A percentile compares a stretch with the other conserved stretches of the same genome.
Conservation (phyloP, 2,888 invertebrate species). For the Acronicta aceris region DNA sequence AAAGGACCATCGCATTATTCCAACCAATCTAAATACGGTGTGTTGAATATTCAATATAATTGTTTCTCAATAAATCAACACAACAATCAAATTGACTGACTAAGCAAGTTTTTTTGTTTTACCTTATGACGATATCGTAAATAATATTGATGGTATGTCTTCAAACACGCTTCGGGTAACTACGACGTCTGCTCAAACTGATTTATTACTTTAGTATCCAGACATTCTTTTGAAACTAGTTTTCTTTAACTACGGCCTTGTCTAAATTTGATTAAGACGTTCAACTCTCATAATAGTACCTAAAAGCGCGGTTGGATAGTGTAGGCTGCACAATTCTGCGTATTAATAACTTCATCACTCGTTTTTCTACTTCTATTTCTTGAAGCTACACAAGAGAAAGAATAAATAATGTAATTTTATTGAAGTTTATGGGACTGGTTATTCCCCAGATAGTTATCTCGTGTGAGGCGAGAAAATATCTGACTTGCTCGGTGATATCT, state of each 20-base stretch:
- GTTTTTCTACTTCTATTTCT: no score
- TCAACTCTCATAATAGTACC: constrained; percentile 24
- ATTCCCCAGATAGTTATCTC: no score
- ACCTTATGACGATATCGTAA: constrained; percentile 44
- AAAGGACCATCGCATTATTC: constrained; percentile 16
- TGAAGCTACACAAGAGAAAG: no score
- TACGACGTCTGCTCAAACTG: constrained; percentile 31
- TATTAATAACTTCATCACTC: no score
- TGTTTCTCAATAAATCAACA: constrained; percentile 38
- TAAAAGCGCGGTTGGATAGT: no score
- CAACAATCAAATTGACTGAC: constrained; percentile 37
- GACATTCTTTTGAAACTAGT: constrained; percentile 49
- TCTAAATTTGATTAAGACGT: constrained; percentile 32
- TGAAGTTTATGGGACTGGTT: no score
- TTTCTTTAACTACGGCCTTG: constrained; percentile 40
- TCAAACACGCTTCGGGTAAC: constrained; percentile 29
- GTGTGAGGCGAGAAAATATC: no score
- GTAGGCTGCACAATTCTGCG: no score
- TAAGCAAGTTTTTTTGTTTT: constrained; percentile 38
- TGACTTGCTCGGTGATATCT: no score
- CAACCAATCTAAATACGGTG: constrained; percentile 9
- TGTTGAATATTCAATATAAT: constrained; percentile 13
- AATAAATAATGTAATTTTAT: no score
- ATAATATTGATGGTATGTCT: constrained; percentile 38
- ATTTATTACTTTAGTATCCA: constrained; percentile 39